phyloP scores from a whole-genome alignment of 1,140 invertebrate species.

The Potamilus streckersoni region DNA sequence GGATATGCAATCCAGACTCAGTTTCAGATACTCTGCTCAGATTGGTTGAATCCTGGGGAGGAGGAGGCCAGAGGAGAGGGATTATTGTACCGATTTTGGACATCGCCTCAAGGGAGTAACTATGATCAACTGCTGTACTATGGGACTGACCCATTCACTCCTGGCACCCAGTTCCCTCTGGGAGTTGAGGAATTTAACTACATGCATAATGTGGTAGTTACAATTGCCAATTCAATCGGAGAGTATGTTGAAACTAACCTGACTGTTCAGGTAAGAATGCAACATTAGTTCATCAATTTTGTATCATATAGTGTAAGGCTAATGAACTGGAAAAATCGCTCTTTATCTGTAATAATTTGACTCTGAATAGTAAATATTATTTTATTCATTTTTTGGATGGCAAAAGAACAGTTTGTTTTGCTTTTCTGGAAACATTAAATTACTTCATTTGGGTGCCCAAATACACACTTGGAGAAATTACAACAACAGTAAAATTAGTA shows the following conservation, averaged over 20 bases:
- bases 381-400: no score
- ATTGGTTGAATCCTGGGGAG: constrained; percentile 53
- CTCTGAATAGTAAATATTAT: no score
- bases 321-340: no score
- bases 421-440: no score
- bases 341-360: no score
- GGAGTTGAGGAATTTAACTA: constrained; percentile 36
- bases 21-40: constrained; percentile 45
- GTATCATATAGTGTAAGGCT: no score
- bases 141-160: constrained; percentile 50
- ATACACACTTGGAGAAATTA: no score
- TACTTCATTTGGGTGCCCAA: no score
- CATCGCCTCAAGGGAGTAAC: constrained; percentile 27
- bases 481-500: no score
- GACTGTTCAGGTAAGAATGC: constrained; percentile 34
- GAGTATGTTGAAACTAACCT: constrained; percentile 47
- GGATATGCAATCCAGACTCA: constrained; percentile 44
- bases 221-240: constrained; percentile 51
- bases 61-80: constrained; percentile 40
- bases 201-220: constrained; percentile 43
- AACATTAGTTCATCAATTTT: neutral
- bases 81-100: constrained; percentile 52
- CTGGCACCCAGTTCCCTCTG: constrained; percentile 41
- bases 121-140: constrained; percentile 50
- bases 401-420: no score